phyloP scores from a whole-genome alignment of 2,888 invertebrate species.

The Lapara coniferarum region DNA sequence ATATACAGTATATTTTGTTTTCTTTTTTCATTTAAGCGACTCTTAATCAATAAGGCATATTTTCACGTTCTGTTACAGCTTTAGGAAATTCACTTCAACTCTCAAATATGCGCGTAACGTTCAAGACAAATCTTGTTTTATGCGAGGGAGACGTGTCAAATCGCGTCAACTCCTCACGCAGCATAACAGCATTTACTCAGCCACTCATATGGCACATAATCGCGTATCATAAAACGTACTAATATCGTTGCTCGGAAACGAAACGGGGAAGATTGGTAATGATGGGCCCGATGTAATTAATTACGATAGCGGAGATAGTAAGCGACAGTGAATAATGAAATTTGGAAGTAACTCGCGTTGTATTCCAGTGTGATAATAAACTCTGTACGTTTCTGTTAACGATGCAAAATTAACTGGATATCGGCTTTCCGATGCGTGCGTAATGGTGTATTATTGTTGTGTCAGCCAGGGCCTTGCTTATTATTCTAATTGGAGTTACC shows the following conservation, averaged over 20 bases:
- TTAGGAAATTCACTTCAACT: constrained; percentile 31
- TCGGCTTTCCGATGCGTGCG: constrained; percentile 14
- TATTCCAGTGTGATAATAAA: constrained; percentile 24
- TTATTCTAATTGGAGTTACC: neutral
- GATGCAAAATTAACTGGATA: constrained; percentile 24
- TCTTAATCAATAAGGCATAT: neutral
- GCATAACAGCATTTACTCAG: neutral
- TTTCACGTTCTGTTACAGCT: constrained; percentile 5
- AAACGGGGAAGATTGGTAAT: constrained; percentile 26
- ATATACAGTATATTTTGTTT: no score
- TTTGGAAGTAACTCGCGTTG: constrained; percentile 27
- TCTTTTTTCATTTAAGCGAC: neutral
- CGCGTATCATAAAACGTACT: neutral
- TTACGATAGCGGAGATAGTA: constrained; percentile 28
- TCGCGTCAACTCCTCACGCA: neutral
- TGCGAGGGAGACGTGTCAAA: constrained; percentile 22
- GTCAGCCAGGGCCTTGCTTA: constrained; percentile 6
- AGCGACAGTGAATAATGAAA: constrained; percentile 31
- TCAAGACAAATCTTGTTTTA: constrained; percentile 29
- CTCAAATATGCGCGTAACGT: constrained; percentile 12
- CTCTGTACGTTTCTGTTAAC: constrained; percentile 18
- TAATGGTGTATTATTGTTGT: constrained; percentile 13
- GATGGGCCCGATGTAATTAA: constrained; percentile 29
- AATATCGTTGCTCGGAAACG: constrained; percentile 15
- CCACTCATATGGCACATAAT: neutral